These are phyloP conservation scores for Drosophila greeni DNA, from an alignment of 2,888 invertebrate genomes.

Conservation along the genomic window DNA sequence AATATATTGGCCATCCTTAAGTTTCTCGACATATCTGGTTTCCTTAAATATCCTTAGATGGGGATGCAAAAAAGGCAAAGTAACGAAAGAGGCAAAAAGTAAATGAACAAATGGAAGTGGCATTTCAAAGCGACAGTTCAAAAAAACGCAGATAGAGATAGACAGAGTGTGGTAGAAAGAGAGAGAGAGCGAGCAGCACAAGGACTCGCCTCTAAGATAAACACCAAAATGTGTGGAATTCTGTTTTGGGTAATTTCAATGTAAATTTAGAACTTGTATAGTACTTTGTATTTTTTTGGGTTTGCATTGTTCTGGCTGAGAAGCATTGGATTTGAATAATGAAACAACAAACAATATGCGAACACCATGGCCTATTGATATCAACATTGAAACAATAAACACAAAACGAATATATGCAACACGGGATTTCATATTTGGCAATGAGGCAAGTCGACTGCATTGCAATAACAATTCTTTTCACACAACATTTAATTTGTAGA, in stretches of 20 bases:
- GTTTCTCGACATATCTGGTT: conserved; percentile 14
- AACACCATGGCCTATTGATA: conserved; percentile 34
- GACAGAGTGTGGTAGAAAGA: conserved; percentile 28
- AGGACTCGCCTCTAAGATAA: conserved; percentile 26
- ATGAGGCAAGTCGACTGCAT: conserved; percentile 54
- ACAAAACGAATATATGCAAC: conserved; percentile 37
- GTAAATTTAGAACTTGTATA: conserved; percentile 4
- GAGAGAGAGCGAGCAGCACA: conserved; percentile 34
- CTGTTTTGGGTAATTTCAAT: conserved; percentile 6
- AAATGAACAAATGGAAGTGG: conserved; percentile 20
- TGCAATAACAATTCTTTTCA: conserved; percentile 65
- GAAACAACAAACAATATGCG: conserved; percentile 41
- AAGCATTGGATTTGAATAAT: conserved; percentile 24
- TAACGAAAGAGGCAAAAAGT: conserved; percentile 21
- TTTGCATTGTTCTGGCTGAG: conserved; percentile 23
- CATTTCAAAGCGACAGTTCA: conserved; percentile 28
- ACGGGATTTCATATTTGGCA: conserved; percentile 40
- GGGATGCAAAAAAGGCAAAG: conserved; percentile 24
- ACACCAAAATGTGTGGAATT: conserved; percentile 27
- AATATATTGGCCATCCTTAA: neutral
- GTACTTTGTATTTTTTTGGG: conserved; percentile 17
- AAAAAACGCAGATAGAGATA: conserved; percentile 4
- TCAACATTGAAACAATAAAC: conserved; percentile 47
- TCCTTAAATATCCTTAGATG: conserved; percentile 1
- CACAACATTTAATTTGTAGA: conserved; percentile 64